Conservation (phyloP, 2,797 vertebrate genomes). For the Ficedula albicollis region DNA sequence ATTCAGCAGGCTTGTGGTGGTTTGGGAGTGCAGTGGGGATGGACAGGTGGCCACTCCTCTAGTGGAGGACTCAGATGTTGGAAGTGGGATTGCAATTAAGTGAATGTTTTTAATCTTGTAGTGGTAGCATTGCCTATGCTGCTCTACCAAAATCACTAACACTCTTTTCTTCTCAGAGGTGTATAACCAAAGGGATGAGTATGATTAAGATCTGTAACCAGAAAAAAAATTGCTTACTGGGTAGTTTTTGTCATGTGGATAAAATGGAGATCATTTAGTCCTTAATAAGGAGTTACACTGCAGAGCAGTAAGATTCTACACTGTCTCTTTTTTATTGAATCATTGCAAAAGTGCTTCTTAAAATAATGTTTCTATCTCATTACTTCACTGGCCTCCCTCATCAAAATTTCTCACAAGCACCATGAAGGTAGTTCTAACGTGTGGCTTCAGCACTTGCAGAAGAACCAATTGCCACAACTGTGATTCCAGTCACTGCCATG, state of each 20-base stretch:
- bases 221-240: neutral
- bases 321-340: neutral
- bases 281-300: neutral
- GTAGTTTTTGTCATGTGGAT: neutral
- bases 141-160: neutral
- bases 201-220: neutral
- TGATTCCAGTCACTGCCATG: neutral
- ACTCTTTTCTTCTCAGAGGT: neutral
- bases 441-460: neutral
- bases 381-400: neutral
- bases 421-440: neutral
- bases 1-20: rapidly evolving
- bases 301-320: neutral
- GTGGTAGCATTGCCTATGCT: neutral
- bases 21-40: neutral
- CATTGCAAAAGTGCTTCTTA: neutral
- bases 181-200: neutral
- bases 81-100: neutral
- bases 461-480: neutral
- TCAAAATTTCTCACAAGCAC: neutral
- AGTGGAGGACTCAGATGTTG: neutral
- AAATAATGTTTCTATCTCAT: neutral
- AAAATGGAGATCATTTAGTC: neutral
- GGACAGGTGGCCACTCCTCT: neutral
- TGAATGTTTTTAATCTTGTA: neutral